Percentiles rank a stretch among this genome's conserved stretches.
Conservation (phyloP, 2,888 invertebrate genomes). For the Perdita meconis region DNA sequence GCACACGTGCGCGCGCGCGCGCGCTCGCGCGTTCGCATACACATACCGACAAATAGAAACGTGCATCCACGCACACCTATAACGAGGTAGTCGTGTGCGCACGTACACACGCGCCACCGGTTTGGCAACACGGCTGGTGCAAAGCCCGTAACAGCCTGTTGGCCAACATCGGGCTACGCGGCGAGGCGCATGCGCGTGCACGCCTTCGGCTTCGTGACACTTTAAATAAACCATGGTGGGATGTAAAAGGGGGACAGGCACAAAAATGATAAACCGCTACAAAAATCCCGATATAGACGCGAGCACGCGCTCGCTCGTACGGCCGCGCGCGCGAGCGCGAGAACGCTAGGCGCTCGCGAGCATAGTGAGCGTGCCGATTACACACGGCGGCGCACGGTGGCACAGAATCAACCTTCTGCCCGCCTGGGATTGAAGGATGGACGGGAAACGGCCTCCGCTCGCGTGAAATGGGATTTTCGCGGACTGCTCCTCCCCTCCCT, state of each 20-base stretch:
- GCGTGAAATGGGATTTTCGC: constrained; percentile 15
- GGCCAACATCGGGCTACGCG: constrained; percentile 68
- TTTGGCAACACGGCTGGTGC: constrained; percentile 72
- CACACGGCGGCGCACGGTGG: constrained; percentile 36
- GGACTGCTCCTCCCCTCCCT: no score
- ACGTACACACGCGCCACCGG: constrained; percentile 42
- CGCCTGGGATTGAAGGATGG: constrained; percentile 47
- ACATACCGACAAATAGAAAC: no score
- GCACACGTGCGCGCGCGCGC: not conserved
- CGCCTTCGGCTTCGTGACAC: constrained; percentile 70
- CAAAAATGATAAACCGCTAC: constrained; percentile 72
- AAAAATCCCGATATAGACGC: constrained; percentile 70
- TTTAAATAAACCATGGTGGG: constrained; percentile 72
- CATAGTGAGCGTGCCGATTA: constrained; percentile 38
- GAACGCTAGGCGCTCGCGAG: not conserved
- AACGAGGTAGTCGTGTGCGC: not conserved
- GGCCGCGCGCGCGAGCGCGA: constrained; percentile 4
- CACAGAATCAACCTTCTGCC: constrained; percentile 45
- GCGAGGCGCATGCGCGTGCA: constrained; percentile 62
- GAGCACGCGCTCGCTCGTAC: constrained; percentile 57
- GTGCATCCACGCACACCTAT: no score
- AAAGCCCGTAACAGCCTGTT: constrained; percentile 73
- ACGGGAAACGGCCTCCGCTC: constrained; percentile 16
- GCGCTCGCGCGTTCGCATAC: no score
- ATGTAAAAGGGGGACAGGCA: constrained; percentile 64